Percentiles rank a stretch among this genome's conserved stretches.
These are phyloP conservation scores for Chymomyza costata DNA, from an alignment of 1,140 invertebrate species.

Conservation along the genomic window DNA sequence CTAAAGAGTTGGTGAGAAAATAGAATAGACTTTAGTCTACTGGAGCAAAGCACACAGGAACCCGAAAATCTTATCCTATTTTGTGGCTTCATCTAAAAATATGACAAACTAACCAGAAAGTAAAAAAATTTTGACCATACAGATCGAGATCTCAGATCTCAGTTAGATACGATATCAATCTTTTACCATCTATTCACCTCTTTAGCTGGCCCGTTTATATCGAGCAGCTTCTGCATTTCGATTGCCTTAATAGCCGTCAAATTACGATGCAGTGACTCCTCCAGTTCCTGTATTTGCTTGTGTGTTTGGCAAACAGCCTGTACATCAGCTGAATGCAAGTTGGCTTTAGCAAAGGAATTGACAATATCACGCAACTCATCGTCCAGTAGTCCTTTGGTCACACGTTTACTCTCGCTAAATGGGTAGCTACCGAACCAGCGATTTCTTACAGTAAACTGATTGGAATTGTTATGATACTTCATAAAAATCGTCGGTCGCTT, in stretches of 20 bases:
- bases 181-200: too few relatives aligned
- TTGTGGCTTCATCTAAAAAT: too few relatives aligned
- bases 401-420: not conserved
- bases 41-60: too few relatives aligned
- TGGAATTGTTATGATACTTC: not conserved
- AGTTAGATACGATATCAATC: too few relatives aligned
- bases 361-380: slow-evolving; percentile 32
- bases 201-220: too few relatives aligned
- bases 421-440: slow-evolving; percentile 39
- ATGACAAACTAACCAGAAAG: too few relatives aligned
- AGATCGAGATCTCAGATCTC: too few relatives aligned
- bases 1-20: too few relatives aligned
- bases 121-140: too few relatives aligned
- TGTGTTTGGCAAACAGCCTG: slow-evolving; percentile 28
- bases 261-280: slow-evolving; percentile 24
- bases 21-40: too few relatives aligned
- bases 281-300: slow-evolving; percentile 30
- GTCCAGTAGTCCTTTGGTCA: slow-evolving; percentile 20
- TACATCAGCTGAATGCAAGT: slow-evolving; percentile 9
- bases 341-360: slow-evolving; percentile 14
- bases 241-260: slow-evolving; percentile 21
- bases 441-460: too few relatives aligned
- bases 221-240: not conserved
- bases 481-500: not conserved
- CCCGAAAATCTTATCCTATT: too few relatives aligned